Percentiles rank a stretch among this genome's conserved stretches.
These are phyloP conservation scores for Elysia crispata DNA, from an alignment of 2,888 invertebrate genomes.

Conservation along the genomic window DNA sequence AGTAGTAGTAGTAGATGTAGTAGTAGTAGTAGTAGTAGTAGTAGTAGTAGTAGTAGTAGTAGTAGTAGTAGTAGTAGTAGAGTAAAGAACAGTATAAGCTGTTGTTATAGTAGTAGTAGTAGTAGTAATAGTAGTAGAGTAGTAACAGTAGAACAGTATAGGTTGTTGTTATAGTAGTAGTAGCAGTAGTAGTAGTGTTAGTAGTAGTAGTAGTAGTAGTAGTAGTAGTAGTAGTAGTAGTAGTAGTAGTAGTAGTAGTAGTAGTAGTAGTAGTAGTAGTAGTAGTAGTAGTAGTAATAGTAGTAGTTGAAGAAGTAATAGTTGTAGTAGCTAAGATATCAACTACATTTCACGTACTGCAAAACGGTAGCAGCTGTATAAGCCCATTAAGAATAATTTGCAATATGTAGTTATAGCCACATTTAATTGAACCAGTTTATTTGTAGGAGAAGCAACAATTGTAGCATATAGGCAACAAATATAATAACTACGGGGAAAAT, in stretches of 20 bases:
- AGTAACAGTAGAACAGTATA: conserved; percentile 16
- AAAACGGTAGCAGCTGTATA: too few species aligned
- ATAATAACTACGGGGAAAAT: too few species aligned
- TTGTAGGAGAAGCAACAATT: too few species aligned
- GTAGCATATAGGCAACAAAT: too few species aligned
- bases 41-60: conserved; percentile 21
- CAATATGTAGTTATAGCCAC: too few species aligned
- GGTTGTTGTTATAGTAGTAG: conserved; percentile 35
- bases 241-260: conserved; percentile 26
- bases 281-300: conserved; percentile 1
- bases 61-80: conserved; percentile 62
- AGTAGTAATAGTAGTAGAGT: too few species aligned
- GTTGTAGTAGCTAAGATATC: conserved; percentile 37
- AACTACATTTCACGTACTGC: too few species aligned
- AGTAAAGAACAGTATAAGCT: too few species aligned
- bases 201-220: conserved; percentile 31
- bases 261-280: conserved; percentile 34
- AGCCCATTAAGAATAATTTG: too few species aligned
- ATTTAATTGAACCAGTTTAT: too few species aligned
- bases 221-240: conserved; percentile 36
- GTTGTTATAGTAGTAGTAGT: conserved; percentile 17
- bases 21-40: conserved; percentile 32
- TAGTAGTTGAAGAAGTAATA: too few species aligned
- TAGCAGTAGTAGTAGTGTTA: too few species aligned
- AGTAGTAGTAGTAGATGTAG: conserved; percentile 24